Conservation (phyloP, 1,140 invertebrate species). For the Drosophila trapezifrons region DNA sequence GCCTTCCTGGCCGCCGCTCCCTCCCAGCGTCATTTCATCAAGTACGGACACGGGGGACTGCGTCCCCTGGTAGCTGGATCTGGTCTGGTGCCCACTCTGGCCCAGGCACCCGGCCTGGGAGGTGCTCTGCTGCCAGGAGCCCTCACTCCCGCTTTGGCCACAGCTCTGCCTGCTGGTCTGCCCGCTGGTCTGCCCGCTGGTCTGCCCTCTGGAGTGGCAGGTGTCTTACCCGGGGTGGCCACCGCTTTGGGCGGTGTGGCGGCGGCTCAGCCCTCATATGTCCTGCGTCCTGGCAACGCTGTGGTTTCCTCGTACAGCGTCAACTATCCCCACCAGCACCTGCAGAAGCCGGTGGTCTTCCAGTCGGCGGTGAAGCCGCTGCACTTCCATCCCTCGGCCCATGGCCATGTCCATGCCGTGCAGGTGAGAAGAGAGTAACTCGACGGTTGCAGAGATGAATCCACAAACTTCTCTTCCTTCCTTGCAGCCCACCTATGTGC, state of each 20-base stretch:
- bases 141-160: slow-evolving; percentile 3
- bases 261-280: slow-evolving; percentile 46
- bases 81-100: slow-evolving; percentile 15
- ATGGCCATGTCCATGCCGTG: slow-evolving; percentile 50
- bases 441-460: background rate
- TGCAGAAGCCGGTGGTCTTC: slow-evolving; percentile 59
- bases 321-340: slow-evolving; percentile 74
- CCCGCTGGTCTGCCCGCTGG: background rate
- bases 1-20: slow-evolving; percentile 60
- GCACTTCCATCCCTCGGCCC: slow-evolving; percentile 54
- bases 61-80: slow-evolving; percentile 41
- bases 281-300: slow-evolving; percentile 74
- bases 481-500: slow-evolving; percentile 54
- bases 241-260: slow-evolving; percentile 18
- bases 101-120: slow-evolving; percentile 11
- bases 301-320: slow-evolving; percentile 78
- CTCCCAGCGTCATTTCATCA: slow-evolving; percentile 11
- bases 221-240: slow-evolving; percentile 21
- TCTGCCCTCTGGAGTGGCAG: slow-evolving; percentile 18
- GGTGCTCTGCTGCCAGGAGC: slow-evolving; percentile 30
- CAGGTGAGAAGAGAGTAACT: slow-evolving; percentile 41
- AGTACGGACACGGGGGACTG: slow-evolving; percentile 40
- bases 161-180: slow-evolving; percentile 12
- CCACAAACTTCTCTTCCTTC: background rate
- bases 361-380: slow-evolving; percentile 53